Evolutionary conservation across 2,888 invertebrate genomes (phyloP), one percentile per base, ranked within the genome.

Genomic region (Carpatolechia fugitivella): DNA sequence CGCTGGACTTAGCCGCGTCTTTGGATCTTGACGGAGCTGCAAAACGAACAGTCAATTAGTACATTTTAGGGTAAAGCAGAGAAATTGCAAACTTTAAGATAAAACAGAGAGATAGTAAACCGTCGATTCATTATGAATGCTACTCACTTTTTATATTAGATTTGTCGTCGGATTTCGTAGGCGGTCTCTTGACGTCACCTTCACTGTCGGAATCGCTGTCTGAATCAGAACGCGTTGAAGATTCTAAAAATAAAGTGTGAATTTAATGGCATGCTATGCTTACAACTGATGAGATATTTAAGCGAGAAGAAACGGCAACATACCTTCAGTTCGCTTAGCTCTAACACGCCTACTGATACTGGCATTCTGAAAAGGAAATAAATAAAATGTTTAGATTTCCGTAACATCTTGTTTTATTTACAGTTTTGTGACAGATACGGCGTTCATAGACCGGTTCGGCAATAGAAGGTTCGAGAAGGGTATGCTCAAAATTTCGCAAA

Each of bases 201-300:
- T 92, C 92, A 24, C 91, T 91, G 62, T 91, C 92, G 13, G 91
- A 90, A 64, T 89, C 90, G 58, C 89, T 92, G 59, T 91, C 91
- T 0, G 88, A 80, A 63, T 89, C 89, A 0, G 88, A 88, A 8
- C 82, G 76, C 1, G 85, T 80, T 5, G 87, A 86, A 10, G 89
- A 87, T 69, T 85, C 89, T 35, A 10, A 53, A 35, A 35, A 11
- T 24, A 36, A 44, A 1, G 4, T 16, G 8, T 38, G 16, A n/a
- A 14, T 35, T 35, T n/a, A 35, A n/a, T 4, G 4, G 4, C 4
- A 5, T n/a, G 13, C 4, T 4, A 3, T 11, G n/a, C n/a, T n/a
- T n/a, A 35, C 11, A 11, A 13, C n/a, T 1, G 3, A 10, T 35
- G 4, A 1, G 35, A 33, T 35, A 3, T 3, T 10, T 35, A 3